Evolutionary conservation across 2,797 vertebrate genomes (phyloP).

Genomic region (Pogoniulus pusillus): DNA sequence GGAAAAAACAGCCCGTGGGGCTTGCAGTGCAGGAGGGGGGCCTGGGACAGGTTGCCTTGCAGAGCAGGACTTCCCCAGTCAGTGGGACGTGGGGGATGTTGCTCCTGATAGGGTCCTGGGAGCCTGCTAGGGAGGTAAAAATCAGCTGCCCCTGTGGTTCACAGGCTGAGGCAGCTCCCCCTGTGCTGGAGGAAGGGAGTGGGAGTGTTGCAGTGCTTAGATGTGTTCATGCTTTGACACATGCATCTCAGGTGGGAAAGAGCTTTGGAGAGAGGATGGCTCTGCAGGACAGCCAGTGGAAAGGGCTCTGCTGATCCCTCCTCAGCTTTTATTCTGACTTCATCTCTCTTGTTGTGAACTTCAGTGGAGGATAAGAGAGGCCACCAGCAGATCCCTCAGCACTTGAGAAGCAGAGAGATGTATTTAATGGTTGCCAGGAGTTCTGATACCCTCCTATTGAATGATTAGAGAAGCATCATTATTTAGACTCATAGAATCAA

Average conservation of each 20-base stretch:
- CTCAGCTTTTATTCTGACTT: not conserved
- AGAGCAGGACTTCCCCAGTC: not conserved
- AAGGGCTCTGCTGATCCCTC: not conserved
- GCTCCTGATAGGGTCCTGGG: not conserved
- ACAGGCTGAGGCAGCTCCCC: not conserved
- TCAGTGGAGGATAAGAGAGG: not conserved
- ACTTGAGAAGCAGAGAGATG: not conserved
- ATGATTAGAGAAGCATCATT: slow-evolving; percentile 47
- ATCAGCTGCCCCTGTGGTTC: not conserved
- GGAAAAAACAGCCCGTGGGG: not conserved
- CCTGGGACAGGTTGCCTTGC: not conserved
- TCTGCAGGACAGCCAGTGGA: not conserved
- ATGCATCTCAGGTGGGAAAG: not conserved
- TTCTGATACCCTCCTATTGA: slow-evolving; percentile 36
- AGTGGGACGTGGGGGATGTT: rapidly evolving
- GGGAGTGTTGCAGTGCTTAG: not conserved
- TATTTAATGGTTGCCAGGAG: not conserved
- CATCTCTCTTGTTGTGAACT: not conserved
- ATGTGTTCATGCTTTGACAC: rapidly evolving
- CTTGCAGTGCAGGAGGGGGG: not conserved
- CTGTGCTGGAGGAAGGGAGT: not conserved
- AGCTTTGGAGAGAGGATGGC: not conserved
- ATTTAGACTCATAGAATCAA: too few relatives aligned
- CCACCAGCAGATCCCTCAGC: not conserved
- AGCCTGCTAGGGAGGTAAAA: not conserved